Evolutionary conservation across 1,140 invertebrate species (phyloP), one percentile per base, ranked within the genome.

Genomic region (Thalassaphorura encarpata): DNA sequence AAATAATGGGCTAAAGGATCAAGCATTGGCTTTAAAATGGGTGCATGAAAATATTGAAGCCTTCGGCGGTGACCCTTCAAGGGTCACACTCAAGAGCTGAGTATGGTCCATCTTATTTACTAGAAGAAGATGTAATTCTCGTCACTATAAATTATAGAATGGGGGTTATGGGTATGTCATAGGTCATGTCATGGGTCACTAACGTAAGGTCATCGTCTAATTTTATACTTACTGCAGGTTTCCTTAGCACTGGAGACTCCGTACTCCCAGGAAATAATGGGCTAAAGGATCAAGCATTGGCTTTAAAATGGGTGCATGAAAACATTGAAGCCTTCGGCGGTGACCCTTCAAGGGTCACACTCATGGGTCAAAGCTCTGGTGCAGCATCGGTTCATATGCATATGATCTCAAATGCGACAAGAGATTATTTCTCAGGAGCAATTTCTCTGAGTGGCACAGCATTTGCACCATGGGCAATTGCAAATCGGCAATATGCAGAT

Each of bases 71-170:
- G n/a, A n/a, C n/a, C n/a, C 33, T 36, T n/a, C 33, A 36, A 36
- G 11, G 33, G 33, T 36, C n/a, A n/a, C n/a, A n/a, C n/a, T n/a
- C n/a, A n/a, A n/a, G 47, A 18, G 16, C 33, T 11, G 33, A 46
- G 5, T 58, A 58, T 57, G 73, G 73, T 0, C 74, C 79, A 1
- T 76, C 79, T 52, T 80, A 78, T 63, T 67, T 85, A 1, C 72
- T 83, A 69, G 75, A 78, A 56, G 72, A 76, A 41, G 73, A 82
- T 48, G 72, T 81, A 1, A 70, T 83, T 45, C 67, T 83, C 27
- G 78, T 83, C 1, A 82, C 80, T 0, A 66, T 83, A 6, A 82
- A 82, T 60, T 83, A 82, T 66, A 73, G 81, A 39, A 66, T 83
- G 11, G 80, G 79, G 61, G 73, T 77, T 1, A 66, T 82, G 16